Evolutionary conservation across 2,888 invertebrate genomes (phyloP), one percentile per base, ranked within the genome.

Genomic region (Netelia melanura): DNA sequence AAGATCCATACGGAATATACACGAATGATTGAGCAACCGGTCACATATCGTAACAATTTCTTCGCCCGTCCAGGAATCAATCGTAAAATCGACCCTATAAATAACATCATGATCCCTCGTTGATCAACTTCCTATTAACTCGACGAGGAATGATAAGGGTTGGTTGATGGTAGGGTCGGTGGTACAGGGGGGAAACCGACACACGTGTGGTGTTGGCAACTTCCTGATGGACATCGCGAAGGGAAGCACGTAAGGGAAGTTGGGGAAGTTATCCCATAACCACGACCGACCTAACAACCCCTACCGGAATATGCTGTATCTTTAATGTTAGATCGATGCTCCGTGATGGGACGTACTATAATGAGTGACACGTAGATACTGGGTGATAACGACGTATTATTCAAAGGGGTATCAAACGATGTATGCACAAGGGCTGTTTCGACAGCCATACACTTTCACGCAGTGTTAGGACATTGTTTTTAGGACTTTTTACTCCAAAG

Each of bases 91-190:
- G 81, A 68, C 72, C 75, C 76, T 72, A 81, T 74, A 71, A 80
- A 70, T 75, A 76, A 80, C 76, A 65, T 56, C 76, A 65, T 48
- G 76, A 76, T 84, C 75, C 75, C 71, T 81, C 84, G 81, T 81
- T 77, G 81, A 81, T 84, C 77, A 84, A 84, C 62, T 84, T 81
- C 64, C 67, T 61, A 74, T 81, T 68, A 81, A 77, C 61, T 43
- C 61, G 56, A 74, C 43, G 76, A 81, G 70, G 81, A 21, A 61
- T 54, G 62, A 54, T 75, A 75, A 72, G 65, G 23, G 64, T 64
- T 64, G 84, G 54, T 58, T 58, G 67, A 23, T 6, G 58, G 65
- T 43, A 67, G 54, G 44, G n/a, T 56, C 43, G n/a, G 30, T 54
- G 21, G 17, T 8, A 56, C 17, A 61, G 17, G 54, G 78, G 62